phyloP scores from a whole-genome alignment of 92 coral and sea anemone genomes.

The Isaurus tuberculatus region DNA sequence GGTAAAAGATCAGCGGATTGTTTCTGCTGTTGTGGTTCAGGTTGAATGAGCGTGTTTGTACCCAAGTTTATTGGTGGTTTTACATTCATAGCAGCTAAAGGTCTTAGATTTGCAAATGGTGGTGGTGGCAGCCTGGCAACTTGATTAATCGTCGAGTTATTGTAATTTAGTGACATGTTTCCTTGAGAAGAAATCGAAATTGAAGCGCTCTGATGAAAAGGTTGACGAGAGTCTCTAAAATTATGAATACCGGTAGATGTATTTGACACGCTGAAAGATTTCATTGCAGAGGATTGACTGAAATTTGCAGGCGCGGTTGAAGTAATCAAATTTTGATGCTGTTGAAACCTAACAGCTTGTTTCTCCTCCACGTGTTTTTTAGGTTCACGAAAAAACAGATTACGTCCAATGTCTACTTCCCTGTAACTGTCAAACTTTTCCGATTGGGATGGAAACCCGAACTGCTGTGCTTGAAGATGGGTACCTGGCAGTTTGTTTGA shows the following conservation, averaged over 20 bases:
- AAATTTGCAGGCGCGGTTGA: not conserved
- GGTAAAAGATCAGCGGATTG: not conserved
- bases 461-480: not conserved
- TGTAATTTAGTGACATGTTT: not conserved
- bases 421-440: not conserved
- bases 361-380: not conserved
- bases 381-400: not conserved
- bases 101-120: not conserved
- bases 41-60: not conserved
- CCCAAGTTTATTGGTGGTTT: not conserved
- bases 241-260: not conserved
- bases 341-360: conserved; percentile 1
- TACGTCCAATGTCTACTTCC: not conserved
- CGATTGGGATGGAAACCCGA: not conserved
- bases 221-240: not conserved
- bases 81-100: not conserved
- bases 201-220: not conserved
- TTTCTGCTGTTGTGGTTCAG: not conserved
- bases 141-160: not conserved
- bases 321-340: not conserved
- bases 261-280: not conserved
- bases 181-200: not conserved
- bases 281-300: not conserved
- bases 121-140: conserved; percentile 12
- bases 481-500: not conserved